Evolutionary conservation across 2,797 vertebrate species (phyloP).

Genomic region (Malurus leucopterus): DNA sequence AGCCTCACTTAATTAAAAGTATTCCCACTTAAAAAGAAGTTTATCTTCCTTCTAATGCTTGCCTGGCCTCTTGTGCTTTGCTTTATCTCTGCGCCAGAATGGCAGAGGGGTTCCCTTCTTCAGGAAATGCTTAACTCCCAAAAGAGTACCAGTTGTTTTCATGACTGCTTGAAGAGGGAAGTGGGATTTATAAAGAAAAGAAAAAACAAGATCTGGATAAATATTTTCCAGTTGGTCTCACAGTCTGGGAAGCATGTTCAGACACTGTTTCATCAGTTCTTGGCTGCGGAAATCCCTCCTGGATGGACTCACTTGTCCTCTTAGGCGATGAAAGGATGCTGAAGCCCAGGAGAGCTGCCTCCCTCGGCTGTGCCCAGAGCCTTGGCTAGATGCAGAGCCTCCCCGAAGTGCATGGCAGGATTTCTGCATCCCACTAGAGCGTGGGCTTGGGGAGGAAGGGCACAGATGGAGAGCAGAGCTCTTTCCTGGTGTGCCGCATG

Average conservation of each 20-base stretch:
- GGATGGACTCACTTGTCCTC: neutral
- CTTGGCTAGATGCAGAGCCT: neutral
- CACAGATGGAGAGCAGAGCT: neutral
- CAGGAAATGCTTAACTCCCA: neutral
- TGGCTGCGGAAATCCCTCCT: neutral
- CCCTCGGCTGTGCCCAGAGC: neutral
- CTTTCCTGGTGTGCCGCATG: fast-evolving
- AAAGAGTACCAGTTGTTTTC: neutral
- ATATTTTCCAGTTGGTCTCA: slow-evolving; percentile 33
- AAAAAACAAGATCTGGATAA: neutral
- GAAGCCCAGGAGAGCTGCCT: neutral
- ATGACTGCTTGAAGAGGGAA: neutral
- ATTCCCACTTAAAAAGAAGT: neutral
- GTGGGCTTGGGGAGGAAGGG: neutral
- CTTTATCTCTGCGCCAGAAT: neutral
- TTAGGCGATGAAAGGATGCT: neutral
- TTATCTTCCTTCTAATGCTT: neutral
- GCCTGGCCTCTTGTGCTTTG: neutral
- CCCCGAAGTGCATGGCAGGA: fast-evolving
- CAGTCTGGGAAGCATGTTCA: neutral
- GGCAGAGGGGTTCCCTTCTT: neutral
- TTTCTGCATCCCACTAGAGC: fast-evolving
- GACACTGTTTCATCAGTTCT: neutral
- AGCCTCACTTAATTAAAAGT: neutral
- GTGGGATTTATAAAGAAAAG: neutral